phyloP scores from a whole-genome alignment of 1,140 invertebrate genomes.

The Drosophila lacteicornis region DNA sequence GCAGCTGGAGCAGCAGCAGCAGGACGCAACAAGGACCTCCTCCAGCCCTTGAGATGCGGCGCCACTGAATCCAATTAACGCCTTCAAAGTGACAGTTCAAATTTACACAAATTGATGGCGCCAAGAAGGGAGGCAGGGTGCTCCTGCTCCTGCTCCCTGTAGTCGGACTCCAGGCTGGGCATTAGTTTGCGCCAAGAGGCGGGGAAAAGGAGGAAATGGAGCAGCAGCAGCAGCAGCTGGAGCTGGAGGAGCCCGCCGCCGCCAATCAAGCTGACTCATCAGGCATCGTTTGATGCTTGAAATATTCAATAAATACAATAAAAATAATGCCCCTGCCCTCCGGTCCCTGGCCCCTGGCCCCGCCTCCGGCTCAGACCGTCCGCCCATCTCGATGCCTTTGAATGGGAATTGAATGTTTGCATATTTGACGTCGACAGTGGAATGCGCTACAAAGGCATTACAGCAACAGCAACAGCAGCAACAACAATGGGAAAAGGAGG shows the following conservation, averaged over 20 bases:
- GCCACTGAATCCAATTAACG: conserved; percentile 81
- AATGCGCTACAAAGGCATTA: conserved; percentile 64
- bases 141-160: neutral
- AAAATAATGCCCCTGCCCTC: conserved; percentile 45
- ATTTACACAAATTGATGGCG: conserved; percentile 79
- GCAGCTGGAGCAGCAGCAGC: conserved; percentile 4
- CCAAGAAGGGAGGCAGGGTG: neutral
- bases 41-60: conserved; percentile 21
- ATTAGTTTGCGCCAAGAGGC: conserved; percentile 30
- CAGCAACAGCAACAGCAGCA: neutral
- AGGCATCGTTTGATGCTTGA: conserved; percentile 66
- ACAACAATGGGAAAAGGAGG: neutral
- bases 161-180: conserved; percentile 9
- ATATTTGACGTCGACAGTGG: conserved; percentile 70
- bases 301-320: conserved; percentile 82
- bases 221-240: neutral
- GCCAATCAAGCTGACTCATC: conserved; percentile 63
- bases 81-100: conserved; percentile 83
- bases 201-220: neutral
- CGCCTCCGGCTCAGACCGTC: conserved; percentile 3
- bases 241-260: neutral
- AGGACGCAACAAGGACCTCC: conserved; percentile 16
- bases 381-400: conserved; percentile 15
- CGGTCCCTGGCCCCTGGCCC: conserved; percentile 5
- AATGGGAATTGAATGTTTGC: conserved; percentile 75